A percentile compares a stretch with the other conserved stretches of the same genome.
phyloP scores from a whole-genome alignment of 2,888 invertebrate species.

The Chrysolina oricalcia region DNA sequence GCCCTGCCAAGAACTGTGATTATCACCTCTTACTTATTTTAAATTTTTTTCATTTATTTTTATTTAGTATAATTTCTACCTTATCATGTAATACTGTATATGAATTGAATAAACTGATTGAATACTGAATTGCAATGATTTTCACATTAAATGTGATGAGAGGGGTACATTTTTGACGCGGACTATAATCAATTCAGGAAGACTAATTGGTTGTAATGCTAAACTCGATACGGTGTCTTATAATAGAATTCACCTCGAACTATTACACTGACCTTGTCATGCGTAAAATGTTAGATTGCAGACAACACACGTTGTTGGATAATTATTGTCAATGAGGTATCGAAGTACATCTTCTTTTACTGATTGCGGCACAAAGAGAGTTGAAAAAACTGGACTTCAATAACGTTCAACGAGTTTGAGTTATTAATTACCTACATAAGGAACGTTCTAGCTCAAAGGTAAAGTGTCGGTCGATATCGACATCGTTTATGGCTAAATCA shows the following conservation, averaged over 20 bases:
- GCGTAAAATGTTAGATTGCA: slow-evolving; percentile 4
- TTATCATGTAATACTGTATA: no score
- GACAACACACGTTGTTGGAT: slow-evolving; percentile 5
- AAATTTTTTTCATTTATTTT: no score
- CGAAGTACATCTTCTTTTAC: slow-evolving; percentile 33
- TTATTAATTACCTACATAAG: slow-evolving; percentile 7
- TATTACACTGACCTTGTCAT: slow-evolving; percentile 9
- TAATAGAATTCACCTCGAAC: slow-evolving; percentile 10
- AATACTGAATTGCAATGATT: no score
- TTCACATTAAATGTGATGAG: no score
- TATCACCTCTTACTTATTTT: no score
- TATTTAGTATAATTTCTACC: no score
- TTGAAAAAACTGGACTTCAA: slow-evolving; percentile 24
- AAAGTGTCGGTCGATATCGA: not conserved
- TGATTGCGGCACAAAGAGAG: slow-evolving; percentile 23
- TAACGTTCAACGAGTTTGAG: slow-evolving; percentile 11
- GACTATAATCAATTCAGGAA: no score
- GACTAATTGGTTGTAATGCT: not conserved
- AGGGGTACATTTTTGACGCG: no score
- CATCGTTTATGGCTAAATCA: not conserved
- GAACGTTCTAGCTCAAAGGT: slow-evolving; percentile 16
- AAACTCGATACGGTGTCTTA: not conserved
- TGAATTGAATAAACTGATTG: no score
- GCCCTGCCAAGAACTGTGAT: no score
- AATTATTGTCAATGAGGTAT: slow-evolving; percentile 25